Evolutionary conservation across 2,797 vertebrate genomes (phyloP).

Genomic region (Tapirus indicus): DNA sequence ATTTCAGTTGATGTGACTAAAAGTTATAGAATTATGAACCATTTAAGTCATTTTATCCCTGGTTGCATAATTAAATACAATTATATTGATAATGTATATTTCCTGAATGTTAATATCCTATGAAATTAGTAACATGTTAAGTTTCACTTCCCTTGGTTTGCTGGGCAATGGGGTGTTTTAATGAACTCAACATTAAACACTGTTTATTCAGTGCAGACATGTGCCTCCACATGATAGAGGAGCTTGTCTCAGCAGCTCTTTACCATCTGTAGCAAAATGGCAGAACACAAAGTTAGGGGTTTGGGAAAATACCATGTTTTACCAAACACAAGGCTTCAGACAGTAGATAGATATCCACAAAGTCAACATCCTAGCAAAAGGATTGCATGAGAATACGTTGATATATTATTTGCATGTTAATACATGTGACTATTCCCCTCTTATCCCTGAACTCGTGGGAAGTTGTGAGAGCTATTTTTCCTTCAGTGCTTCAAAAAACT

Average conservation of each 20-base stretch:
- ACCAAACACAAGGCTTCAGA: neutral
- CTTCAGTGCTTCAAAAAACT: neutral
- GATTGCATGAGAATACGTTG: neutral
- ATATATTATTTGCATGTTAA: neutral
- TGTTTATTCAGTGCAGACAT: neutral
- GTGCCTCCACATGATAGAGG: neutral
- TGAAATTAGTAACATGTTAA: neutral
- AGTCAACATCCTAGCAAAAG: neutral
- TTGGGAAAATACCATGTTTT: neutral
- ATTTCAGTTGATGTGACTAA: neutral
- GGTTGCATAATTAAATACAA: neutral
- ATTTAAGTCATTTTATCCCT: neutral
- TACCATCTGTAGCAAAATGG: neutral
- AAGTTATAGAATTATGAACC: neutral
- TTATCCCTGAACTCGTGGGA: neutral
- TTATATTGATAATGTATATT: neutral
- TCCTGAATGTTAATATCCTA: neutral
- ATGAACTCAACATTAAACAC: neutral
- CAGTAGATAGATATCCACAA: neutral
- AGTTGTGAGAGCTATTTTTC: neutral
- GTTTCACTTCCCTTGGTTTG: neutral
- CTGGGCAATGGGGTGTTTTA: neutral
- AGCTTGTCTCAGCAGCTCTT: neutral
- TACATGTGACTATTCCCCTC: neutral
- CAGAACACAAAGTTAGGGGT: neutral